Conservation (phyloP, 2,888 invertebrate genomes). For the Chrysina gloriosa region DNA sequence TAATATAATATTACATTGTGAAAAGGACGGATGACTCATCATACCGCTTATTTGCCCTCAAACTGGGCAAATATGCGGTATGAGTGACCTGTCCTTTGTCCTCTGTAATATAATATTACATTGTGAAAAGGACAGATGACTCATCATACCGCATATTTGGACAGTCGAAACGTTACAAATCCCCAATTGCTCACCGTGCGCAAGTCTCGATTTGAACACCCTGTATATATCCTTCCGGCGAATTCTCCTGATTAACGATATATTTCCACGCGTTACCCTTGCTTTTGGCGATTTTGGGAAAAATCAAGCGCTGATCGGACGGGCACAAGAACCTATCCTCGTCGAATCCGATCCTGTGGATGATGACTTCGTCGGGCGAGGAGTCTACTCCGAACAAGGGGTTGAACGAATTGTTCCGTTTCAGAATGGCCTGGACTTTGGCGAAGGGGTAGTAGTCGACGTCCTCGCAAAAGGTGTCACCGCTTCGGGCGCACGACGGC, state of each 20-base stretch:
- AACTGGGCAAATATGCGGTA: no score
- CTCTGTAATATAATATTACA: no score
- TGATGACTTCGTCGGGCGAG: slow-evolving; percentile 50
- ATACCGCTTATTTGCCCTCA: no score
- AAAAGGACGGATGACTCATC: no score
- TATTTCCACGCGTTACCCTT: slow-evolving; percentile 75
- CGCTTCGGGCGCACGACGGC: slow-evolving; percentile 55
- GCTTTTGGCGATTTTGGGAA: slow-evolving; percentile 72
- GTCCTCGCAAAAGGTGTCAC: slow-evolving; percentile 64
- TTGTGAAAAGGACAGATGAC: no score
- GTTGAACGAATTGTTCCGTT: slow-evolving; percentile 50
- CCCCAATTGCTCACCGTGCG: slow-evolving; percentile 67
- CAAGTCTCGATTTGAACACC: slow-evolving; percentile 81
- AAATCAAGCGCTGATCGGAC: slow-evolving; percentile 66
- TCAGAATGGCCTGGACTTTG: slow-evolving; percentile 57
- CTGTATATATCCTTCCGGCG: slow-evolving; percentile 68
- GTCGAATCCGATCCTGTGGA: slow-evolving; percentile 55
- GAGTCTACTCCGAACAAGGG: slow-evolving; percentile 55
- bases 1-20: no score
- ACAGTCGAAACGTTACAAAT: neutral
- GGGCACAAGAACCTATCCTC: slow-evolving; percentile 56
- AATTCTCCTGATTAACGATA: slow-evolving; percentile 75
- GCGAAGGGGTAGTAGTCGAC: slow-evolving; percentile 65
- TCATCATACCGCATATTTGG: no score
- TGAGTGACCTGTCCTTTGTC: no score